Evolutionary conservation across 92 coral and sea anemone species (phyloP).

Genomic region (Bergia sp.): DNA sequence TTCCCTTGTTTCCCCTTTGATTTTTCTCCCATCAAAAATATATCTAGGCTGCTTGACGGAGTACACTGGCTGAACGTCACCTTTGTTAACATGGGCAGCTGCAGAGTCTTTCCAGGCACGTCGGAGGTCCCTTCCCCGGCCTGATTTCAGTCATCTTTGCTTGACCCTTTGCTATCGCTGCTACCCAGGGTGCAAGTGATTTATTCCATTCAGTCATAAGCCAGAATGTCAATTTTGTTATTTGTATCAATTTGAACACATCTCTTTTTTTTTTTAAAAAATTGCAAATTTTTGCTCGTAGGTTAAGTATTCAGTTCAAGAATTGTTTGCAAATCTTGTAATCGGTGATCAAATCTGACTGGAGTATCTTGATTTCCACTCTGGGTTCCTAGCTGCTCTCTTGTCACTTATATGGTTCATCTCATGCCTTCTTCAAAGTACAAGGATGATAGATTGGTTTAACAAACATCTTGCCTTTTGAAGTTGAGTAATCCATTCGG

Average conservation of each 20-base stretch:
- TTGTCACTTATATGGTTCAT: constrained; percentile 69
- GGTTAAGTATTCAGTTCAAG: neutral
- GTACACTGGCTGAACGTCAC: constrained; percentile 94
- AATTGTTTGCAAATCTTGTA: neutral
- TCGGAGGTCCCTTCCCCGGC: constrained; percentile 60
- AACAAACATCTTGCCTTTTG: constrained; percentile 64
- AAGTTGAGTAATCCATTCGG: constrained; percentile 10
- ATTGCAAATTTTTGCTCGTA: neutral
- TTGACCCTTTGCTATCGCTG: constrained; percentile 68
- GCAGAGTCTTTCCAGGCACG: constrained; percentile 83
- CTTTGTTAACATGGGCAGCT: constrained; percentile 75
- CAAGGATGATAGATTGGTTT: constrained; percentile 56
- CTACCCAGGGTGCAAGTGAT: constrained; percentile 39
- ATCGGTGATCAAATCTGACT: neutral
- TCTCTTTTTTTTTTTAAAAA: neutral
- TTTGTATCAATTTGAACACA: neutral
- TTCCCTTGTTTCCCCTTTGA: constrained; percentile 90
- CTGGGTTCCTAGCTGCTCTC: constrained; percentile 56
- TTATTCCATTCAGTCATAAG: constrained; percentile 21
- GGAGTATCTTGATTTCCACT: constrained; percentile 19
- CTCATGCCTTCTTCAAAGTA: constrained; percentile 69
- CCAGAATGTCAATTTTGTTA: neutral
- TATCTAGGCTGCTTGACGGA: constrained; percentile 89
- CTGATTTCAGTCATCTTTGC: constrained; percentile 67
- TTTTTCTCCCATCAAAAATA: constrained; percentile 85